Evolutionary conservation across 2,888 invertebrate species (phyloP).

Genomic region (Diaphora mendica): DNA sequence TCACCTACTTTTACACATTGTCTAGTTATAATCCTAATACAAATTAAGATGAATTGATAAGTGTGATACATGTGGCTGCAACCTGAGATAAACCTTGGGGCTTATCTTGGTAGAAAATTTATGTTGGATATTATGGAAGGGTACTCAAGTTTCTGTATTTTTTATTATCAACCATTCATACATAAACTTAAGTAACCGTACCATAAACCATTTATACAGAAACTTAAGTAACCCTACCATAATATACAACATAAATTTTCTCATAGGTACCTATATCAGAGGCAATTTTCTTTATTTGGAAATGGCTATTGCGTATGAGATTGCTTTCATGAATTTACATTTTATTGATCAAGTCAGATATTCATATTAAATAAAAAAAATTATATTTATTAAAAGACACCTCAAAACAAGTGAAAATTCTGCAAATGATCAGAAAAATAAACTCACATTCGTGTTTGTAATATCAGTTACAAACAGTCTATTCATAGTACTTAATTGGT

Average conservation of each 20-base stretch:
- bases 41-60: constrained; percentile 43
- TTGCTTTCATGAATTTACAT: neutral
- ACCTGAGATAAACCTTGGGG: constrained; percentile 40
- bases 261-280: too few relatives aligned
- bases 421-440: neutral
- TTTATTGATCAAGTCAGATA: neutral
- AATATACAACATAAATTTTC: too few relatives aligned
- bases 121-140: too few relatives aligned
- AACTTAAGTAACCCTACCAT: too few relatives aligned
- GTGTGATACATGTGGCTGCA: constrained; percentile 29
- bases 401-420: neutral
- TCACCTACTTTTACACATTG: neutral
- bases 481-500: neutral
- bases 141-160: too few relatives aligned
- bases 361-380: neutral
- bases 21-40: neutral
- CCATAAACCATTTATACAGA: too few relatives aligned
- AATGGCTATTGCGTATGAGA: neutral
- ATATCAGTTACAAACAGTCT: neutral
- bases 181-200: neutral
- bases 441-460: neutral
- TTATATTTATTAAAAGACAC: neutral
- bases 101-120: constrained; percentile 46
- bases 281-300: neutral
- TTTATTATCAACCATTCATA: constrained; percentile 32